phyloP scores from a whole-genome alignment of 2,888 invertebrate genomes.

The Steinernema carpocapsae region DNA sequence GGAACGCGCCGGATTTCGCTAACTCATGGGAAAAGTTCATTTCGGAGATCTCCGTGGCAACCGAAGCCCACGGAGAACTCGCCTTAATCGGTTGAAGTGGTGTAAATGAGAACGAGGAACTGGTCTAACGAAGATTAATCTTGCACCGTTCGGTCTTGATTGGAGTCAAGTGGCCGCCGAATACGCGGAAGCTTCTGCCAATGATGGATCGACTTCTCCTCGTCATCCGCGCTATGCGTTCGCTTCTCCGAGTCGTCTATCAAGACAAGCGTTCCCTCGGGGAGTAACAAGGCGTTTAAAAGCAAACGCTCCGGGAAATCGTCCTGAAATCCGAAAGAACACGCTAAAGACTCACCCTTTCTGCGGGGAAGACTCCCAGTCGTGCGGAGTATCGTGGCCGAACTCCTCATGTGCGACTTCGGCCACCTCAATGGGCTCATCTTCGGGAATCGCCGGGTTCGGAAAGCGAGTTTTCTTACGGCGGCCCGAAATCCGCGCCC shows the following conservation, averaged over 20 bases:
- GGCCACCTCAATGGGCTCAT: conserved; percentile 25
- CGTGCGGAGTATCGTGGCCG: background rate
- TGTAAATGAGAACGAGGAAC: no score
- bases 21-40: no score
- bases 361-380: background rate
- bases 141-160: no score
- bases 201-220: background rate
- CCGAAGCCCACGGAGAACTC: no score
- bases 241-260: background rate
- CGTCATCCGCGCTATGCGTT: conserved; percentile 11
- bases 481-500: conserved; percentile 44
- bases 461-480: conserved; percentile 21
- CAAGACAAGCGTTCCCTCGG: background rate
- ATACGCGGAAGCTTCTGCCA: background rate
- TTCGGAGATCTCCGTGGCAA: no score
- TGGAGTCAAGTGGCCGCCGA: no score
- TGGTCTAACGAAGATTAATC: no score
- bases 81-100: no score
- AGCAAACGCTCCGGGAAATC: background rate
- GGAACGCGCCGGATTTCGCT: no score
- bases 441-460: conserved; percentile 22
- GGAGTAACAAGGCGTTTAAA: conserved; percentile 12
- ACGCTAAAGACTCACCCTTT: conserved; percentile 21
- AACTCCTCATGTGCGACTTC: conserved; percentile 2
- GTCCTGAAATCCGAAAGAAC: background rate